Percentiles rank a stretch among this genome's conserved stretches.
Conservation (phyloP, 2,113 vertebrate species). For the Theristicus caerulescens region DNA sequence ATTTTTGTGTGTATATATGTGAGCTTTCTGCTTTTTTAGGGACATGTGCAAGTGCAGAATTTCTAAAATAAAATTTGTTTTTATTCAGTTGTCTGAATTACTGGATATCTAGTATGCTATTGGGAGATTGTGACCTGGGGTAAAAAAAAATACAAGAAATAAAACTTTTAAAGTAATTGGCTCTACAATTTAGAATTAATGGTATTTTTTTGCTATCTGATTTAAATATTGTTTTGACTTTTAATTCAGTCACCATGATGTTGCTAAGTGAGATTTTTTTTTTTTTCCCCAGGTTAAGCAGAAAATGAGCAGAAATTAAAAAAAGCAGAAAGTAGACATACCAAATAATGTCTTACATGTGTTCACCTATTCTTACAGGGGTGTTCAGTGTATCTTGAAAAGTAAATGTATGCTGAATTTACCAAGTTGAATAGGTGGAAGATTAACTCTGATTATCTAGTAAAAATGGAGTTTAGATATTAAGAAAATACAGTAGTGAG, state of each 20-base stretch:
- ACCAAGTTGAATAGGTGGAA: background rate
- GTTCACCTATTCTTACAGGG: background rate
- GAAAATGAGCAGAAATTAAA: background rate
- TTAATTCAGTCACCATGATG: background rate
- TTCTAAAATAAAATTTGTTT: background rate
- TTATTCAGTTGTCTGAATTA: background rate
- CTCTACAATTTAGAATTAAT: background rate
- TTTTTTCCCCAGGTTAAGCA: background rate
- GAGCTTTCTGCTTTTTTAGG: background rate
- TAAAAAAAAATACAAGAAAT: background rate
- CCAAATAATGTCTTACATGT: background rate
- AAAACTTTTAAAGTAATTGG: background rate
- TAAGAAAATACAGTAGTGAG: background rate
- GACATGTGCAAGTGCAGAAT: background rate
- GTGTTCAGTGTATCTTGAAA: background rate
- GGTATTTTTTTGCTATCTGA: background rate
- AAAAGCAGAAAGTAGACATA: background rate
- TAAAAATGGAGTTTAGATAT: background rate
- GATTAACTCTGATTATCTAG: background rate
- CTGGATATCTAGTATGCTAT: background rate
- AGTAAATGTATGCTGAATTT: background rate
- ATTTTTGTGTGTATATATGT: background rate
- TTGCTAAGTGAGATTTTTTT: background rate
- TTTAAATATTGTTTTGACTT: conserved; percentile 17
- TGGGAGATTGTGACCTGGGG: background rate